Base-by-base conservation (phyloP, 2,113 vertebrate genomes). In the Rhea pennata region DNA sequence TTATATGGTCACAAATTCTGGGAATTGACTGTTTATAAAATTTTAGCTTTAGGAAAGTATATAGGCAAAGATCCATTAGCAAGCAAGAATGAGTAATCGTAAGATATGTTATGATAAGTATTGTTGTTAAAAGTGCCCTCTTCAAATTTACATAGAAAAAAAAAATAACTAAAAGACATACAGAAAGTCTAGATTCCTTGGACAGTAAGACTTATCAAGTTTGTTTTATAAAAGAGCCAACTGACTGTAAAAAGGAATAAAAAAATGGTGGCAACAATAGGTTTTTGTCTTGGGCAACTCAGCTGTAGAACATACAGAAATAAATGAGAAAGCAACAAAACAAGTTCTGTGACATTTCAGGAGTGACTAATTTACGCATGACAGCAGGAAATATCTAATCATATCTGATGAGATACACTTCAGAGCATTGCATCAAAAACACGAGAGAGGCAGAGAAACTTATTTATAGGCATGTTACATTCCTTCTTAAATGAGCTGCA, bases 341-440 rank as follows among this genome's bases (percentile, higher is more conserved):
- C 44, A 77, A 85, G 67, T 92, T 88, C 71, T 56, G 40, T 92
- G 90, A 90, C 72, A 91, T 90, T 92, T 93, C 64, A 74, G 23
- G 82, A 93, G 14, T 90, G 90, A 96, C 72, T 94, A 90, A 95
- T 90, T 91, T 94, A 84, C 82, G 88, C 69, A 83, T 67, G 82
- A 80, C 58, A 90, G 83, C 67, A 86, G 92, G 74, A 95, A 95
- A 88, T 87, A 87, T 27, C 74, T 93, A 95, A 92, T 91, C 33
- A 58, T 61, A 72, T 66, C 88, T 94, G 69, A 94, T 88, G 67
- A 87, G 64, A 90, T 80, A 50, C 26, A 66, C 58, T 86, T 93
- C 50, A 93, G 64, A 70, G 50, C 58, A 70, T 51, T 74, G 23
- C 53, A 80, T 83, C 67, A 50, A 51, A 83, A 78, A 54, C 64